Evolutionary conservation across 2,113 vertebrate genomes (phyloP).

Genomic region (Casuarius casuarius): DNA sequence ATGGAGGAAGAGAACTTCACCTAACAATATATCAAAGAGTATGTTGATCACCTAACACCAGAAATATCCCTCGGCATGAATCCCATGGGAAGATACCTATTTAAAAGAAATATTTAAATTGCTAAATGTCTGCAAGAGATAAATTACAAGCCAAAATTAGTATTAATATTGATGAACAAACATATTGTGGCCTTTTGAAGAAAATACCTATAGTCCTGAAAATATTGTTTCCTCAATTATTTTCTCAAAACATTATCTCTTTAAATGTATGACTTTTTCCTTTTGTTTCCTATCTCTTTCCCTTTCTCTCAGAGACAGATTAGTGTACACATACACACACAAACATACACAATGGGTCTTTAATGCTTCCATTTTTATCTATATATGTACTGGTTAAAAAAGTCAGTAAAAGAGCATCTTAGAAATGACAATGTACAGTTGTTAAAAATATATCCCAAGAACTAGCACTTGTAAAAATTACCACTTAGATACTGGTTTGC

Average conservation of each 20-base stretch:
- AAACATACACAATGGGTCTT: rapidly evolving
- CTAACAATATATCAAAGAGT: not conserved
- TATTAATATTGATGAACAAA: not conserved
- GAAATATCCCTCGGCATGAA: not conserved
- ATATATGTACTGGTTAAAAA: conserved; percentile 19
- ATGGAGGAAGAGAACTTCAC: not conserved
- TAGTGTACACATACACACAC: not conserved
- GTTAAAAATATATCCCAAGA: not conserved
- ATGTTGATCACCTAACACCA: not conserved
- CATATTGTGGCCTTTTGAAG: not conserved
- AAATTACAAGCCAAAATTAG: not conserved
- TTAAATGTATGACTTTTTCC: not conserved
- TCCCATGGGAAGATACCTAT: not conserved
- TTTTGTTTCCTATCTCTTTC: not conserved
- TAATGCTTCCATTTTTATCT: not conserved
- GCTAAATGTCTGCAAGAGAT: not conserved
- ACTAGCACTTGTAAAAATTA: not conserved
- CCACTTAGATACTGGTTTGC: conserved; percentile 16
- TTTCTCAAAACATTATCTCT: not conserved
- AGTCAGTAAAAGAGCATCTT: conserved; percentile 12
- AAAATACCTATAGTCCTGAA: not conserved
- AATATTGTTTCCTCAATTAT: not conserved
- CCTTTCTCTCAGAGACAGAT: not conserved
- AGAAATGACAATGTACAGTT: conserved; percentile 6
- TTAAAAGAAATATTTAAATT: not conserved